These are phyloP conservation scores for Chelonus formosanus DNA, from an alignment of 2,888 invertebrate species.

Conservation along the genomic window DNA sequence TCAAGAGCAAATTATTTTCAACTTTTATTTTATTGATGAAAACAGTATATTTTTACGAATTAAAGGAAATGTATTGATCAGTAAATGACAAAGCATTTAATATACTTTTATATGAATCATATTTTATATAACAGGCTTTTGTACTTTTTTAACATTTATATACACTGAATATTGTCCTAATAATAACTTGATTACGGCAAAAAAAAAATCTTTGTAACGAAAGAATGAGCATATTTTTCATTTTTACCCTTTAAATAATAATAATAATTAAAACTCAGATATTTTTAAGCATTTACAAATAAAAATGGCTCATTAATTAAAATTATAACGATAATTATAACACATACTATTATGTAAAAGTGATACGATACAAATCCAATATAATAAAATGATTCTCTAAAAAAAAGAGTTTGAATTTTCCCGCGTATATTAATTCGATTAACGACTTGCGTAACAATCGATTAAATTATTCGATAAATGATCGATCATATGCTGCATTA, in stretches of 20 bases:
- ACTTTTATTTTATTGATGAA: too few species aligned
- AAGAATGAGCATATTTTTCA: neutral
- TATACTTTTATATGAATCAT: slow-evolving; percentile 62
- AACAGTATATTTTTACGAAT: neutral
- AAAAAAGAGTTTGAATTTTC: slow-evolving; percentile 15
- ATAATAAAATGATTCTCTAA: too few species aligned
- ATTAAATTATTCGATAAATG: slow-evolving; percentile 1
- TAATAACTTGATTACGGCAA: slow-evolving; percentile 56
- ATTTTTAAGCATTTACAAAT: too few species aligned
- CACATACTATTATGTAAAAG: too few species aligned
- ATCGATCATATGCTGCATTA: too few species aligned
- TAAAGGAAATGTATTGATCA: neutral
- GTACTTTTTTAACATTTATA: slow-evolving; percentile 63
- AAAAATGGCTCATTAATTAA: too few species aligned
- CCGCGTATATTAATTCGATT: neutral
- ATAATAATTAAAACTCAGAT: too few species aligned
- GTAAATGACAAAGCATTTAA: slow-evolving; percentile 39
- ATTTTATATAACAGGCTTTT: slow-evolving; percentile 65
- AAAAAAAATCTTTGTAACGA: slow-evolving; percentile 32
- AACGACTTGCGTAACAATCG: neutral
- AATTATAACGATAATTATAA: too few species aligned
- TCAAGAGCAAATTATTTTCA: too few species aligned
- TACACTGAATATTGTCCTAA: slow-evolving; percentile 54
- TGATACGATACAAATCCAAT: too few species aligned
- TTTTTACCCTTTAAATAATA: too few species aligned